phyloP scores from a whole-genome alignment of 1,140 invertebrate genomes.

The Oncopeltus fasciatus region DNA sequence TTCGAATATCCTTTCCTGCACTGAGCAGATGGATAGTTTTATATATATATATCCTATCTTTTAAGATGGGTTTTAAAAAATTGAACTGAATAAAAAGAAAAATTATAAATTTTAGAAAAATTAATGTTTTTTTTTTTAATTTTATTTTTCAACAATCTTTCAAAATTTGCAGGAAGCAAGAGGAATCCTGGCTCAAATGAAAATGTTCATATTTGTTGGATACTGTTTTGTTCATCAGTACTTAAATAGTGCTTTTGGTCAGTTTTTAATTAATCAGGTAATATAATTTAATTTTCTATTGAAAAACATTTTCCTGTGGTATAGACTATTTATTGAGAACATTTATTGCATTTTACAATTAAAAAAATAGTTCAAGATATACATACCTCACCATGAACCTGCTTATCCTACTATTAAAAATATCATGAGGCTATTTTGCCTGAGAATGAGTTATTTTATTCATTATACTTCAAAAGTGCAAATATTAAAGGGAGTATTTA shows the following conservation, averaged over 20 bases:
- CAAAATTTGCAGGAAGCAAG: background rate
- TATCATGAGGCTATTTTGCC: background rate
- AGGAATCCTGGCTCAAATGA: constrained; percentile 10
- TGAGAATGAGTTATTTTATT: background rate
- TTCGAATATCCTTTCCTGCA: no score
- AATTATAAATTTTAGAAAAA: no score
- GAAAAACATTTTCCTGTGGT: no score
- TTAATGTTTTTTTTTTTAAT: no score
- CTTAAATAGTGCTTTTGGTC: constrained; percentile 14
- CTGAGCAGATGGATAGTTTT: no score
- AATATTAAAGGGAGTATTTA: no score
- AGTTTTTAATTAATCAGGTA: constrained; percentile 13
- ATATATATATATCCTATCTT: no score
- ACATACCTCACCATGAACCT: background rate
- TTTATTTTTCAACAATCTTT: no score
- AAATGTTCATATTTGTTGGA: constrained; percentile 7
- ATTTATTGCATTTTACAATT: no score
- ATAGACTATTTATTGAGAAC: no score
- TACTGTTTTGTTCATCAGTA: constrained; percentile 14
- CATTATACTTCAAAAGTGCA: background rate
- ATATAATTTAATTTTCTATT: background rate
- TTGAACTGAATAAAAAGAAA: no score
- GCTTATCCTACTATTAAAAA: background rate
- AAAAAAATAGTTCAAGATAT: background rate
- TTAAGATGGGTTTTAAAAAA: no score